Evolutionary conservation across 2,797 vertebrate species (phyloP), one percentile per base, ranked within the genome.

Genomic region (Cephalopachus bancanus): DNA sequence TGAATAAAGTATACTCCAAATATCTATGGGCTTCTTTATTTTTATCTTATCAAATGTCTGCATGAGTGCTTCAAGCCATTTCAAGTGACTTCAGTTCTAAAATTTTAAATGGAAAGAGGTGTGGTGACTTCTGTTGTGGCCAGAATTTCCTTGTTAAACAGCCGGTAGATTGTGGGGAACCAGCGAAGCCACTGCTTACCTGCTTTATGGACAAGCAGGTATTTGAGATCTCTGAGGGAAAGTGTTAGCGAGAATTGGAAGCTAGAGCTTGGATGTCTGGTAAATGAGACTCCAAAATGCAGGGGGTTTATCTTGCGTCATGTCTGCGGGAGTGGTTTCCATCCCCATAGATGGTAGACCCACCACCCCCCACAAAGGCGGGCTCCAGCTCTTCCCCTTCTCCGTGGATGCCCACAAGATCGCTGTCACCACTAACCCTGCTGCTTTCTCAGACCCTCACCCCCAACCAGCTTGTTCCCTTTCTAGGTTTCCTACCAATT

Each of bases 1-100:
- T 92, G 65, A 97, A 94, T 97, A 96, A 97, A 97, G 30, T 92
- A 5, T 72, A 67, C 3, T 37, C 16, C n/a, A 81, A 69, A 37
- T 62, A 71, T 3, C 22, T 69, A 10, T 91, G 51, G 17, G 22
- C 16, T 19, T n/a, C 62, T 55, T 92, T 17, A 11, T 88, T 81
- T 89, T 69, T 83, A 60, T 92, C 17, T 30, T 60, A n/a, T 2
- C 57, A 57, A 53, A 72, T 57, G 51, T 79, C 83, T 87, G 22
- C 37, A 15, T 60, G 33, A 22, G 51, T 10, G 1, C 69, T 91
- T 59, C 19, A 86, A 87, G 30, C 71, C 80, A 87, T 76, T 94
- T 76, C 65, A 87, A 62, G 92, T 69, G 30, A 78, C 33, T 55
- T 26, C 5, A 71, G 64, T 80, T 26, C 79, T 49, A 44, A 80